phyloP scores from a whole-genome alignment of 1,140 invertebrate genomes.

The Plutomurus gul region DNA sequence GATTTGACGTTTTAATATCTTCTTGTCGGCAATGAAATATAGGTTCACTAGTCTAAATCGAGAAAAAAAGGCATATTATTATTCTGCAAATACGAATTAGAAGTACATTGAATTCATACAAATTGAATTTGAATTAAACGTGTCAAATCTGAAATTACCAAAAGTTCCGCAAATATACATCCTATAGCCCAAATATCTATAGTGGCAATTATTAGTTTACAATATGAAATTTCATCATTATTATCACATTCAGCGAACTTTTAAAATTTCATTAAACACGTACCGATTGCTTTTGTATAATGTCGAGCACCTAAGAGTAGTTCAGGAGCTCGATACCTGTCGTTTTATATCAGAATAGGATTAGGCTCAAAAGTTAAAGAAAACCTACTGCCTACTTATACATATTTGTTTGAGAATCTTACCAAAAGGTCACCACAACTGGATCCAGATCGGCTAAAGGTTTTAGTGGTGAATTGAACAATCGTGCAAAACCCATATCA shows the following conservation, averaged over 20 bases:
- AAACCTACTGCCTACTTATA: too few relatives aligned
- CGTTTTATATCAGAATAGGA: too few relatives aligned
- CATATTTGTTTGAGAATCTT: too few relatives aligned
- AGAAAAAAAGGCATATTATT: not conserved
- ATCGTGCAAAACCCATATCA: conserved; percentile 99
- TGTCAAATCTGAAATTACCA: conserved; percentile 56
- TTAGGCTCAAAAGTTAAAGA: too few relatives aligned
- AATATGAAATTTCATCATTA: conserved; percentile 51
- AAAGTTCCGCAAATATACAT: conserved; percentile 97
- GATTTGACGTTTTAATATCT: conserved; percentile 99
- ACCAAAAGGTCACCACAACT: conserved; percentile 99
- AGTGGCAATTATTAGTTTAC: too few relatives aligned
- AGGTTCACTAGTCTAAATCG: conserved; percentile 77
- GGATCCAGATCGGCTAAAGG: conserved; percentile 97
- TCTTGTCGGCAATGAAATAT: conserved; percentile 99
- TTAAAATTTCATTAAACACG: conserved; percentile 20
- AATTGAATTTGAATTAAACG: not conserved
- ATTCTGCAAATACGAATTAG: not conserved
- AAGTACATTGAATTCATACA: not conserved
- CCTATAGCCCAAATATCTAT: conserved; percentile 99
- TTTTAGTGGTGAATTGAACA: conserved; percentile 98
- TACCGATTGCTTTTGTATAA: conserved; percentile 98
- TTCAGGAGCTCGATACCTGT: conserved; percentile 63
- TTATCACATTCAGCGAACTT: not conserved
- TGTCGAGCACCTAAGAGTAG: conserved; percentile 93